phyloP scores from a whole-genome alignment of 1,140 invertebrate species.

The Macrobrachium rosenbergii region DNA sequence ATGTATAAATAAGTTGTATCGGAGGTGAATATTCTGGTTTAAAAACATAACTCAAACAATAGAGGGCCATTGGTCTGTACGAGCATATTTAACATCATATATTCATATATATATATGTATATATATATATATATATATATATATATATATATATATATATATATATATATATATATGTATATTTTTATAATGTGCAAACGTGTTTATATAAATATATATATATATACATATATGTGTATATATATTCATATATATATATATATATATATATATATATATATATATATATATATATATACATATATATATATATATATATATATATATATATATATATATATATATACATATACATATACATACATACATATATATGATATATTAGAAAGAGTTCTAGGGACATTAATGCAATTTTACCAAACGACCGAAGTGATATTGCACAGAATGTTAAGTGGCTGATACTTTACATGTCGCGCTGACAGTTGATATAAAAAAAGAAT shows the following conservation, averaged over 20 bases:
- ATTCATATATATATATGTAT: too few species aligned
- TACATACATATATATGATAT: constrained; percentile 12
- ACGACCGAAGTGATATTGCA: too few species aligned
- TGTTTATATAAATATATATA: not conserved
- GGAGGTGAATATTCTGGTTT: too few species aligned
- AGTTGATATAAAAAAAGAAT: not conserved
- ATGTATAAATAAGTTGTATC: too few species aligned
- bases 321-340: constrained; percentile 39
- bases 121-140: not conserved
- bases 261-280: constrained; percentile 33
- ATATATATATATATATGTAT: not conserved
- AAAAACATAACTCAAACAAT: too few species aligned
- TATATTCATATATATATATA: constrained; percentile 18
- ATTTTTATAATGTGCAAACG: too few species aligned
- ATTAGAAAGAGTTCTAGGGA: too few species aligned
- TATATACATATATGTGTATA: not conserved
- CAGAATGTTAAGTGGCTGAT: too few species aligned
- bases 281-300: constrained; percentile 37
- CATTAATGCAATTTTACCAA: too few species aligned
- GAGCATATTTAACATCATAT: too few species aligned
- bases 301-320: constrained; percentile 40
- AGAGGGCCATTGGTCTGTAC: too few species aligned
- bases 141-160: not conserved
- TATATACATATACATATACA: not conserved
- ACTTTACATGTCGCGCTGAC: too few species aligned